phyloP scores from a whole-genome alignment of 2,888 invertebrate species.

The Himalopsyche japonica region DNA sequence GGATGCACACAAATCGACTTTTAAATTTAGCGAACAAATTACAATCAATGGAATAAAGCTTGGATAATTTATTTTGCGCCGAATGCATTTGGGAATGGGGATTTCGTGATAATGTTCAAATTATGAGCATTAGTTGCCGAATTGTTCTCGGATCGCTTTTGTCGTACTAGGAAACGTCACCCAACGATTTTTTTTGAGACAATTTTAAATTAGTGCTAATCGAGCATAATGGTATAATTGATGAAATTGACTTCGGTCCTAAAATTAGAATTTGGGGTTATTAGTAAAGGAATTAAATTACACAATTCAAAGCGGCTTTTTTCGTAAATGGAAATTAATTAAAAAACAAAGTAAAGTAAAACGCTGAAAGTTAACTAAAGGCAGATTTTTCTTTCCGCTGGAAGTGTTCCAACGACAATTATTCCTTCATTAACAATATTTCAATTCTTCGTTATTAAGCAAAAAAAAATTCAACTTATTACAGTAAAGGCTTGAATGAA shows the following conservation, averaged over 20 bases:
- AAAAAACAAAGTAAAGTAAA: too few relatives aligned
- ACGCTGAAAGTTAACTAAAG: too few relatives aligned
- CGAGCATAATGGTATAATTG: not conserved
- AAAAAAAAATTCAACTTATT: too few relatives aligned
- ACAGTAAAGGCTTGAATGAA: too few relatives aligned
- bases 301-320: too few relatives aligned
- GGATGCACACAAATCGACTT: conserved; percentile 17
- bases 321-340: too few relatives aligned
- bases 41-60: not conserved
- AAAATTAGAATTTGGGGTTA: not conserved
- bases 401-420: too few relatives aligned
- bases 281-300: not conserved
- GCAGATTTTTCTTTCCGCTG: too few relatives aligned
- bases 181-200: not conserved
- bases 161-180: not conserved
- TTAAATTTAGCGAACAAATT: conserved; percentile 28
- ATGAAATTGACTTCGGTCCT: not conserved
- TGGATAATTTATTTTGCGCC: conserved; percentile 13
- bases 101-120: not conserved
- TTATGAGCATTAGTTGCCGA: not conserved
- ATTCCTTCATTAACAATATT: too few relatives aligned
- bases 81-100: conserved; percentile 7
- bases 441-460: too few relatives aligned
- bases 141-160: not conserved
- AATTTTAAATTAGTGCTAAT: not conserved